Evolutionary conservation across 2,797 vertebrate species (phyloP), one percentile per base, ranked within the genome.

Genomic region (Scolopax bukidnonensis): DNA sequence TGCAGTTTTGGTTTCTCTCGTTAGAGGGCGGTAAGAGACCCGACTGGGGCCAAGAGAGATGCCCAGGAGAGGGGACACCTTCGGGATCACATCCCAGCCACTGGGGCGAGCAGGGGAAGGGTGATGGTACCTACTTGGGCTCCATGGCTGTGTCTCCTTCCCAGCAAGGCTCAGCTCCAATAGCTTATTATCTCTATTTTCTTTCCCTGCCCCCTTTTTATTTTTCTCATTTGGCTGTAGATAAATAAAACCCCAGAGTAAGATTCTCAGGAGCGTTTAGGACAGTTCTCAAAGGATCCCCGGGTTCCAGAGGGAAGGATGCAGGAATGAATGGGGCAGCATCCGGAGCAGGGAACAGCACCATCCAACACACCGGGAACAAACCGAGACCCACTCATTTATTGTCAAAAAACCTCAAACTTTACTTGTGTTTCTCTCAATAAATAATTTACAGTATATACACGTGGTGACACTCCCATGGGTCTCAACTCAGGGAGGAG

Each of bases 361-460:
- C 8, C 59, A 57, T 16, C 28, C 33, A 76, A 53, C 84, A 56
- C 32, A 50, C 15, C 0, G 3, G 71, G 40, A 95, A 96, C 78
- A 96, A 96, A 96, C 28, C 0, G 12, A 96, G 41, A 90, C 84
- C 24, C 63, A 89, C 77, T 64, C 86, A 4, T 51, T 87, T 43
- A 25, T 63, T 82, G 68, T 96, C 93, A 93, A 90, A 94, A 97
- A 95, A 15, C 53, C 92, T 96, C 96, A 95, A 96, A 92, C 90
- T 98, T 98, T 98, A 98, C 97, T 98, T 97, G 97, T 3, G 69
- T 97, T 98, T 97, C 89, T 96, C 97, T 99, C 98, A 99, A 99
- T 99, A 99, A 99, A 99, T 99, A 99, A 99, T 99, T 99, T 99
- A 99, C 99, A 99, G 96, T 99, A 99, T 99, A 96, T 99, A 99